Base-by-base conservation (phyloP, 2,888 invertebrate genomes). In the Macrophya annulata region DNA sequence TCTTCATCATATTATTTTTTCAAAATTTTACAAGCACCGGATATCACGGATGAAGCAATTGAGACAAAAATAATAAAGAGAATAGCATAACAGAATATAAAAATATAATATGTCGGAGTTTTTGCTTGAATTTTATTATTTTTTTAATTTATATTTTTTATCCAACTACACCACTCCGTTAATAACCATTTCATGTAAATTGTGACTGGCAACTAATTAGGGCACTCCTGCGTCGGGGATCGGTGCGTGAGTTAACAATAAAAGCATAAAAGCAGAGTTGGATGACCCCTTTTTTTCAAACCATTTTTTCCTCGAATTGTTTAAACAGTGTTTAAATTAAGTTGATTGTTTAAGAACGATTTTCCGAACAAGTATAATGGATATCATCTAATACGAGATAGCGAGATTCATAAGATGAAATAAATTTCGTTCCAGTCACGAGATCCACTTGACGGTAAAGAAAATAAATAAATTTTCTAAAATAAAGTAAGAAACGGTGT, bases 111-210 rank as follows among this genome's bases (percentile, higher is more conserved):
- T 12, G 21, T 21, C 17, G 12, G 25, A 62, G n/a, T n/a, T n/a
- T n/a, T n/a, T n/a, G n/a, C n/a, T n/a, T n/a, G n/a, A n/a, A n/a
- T n/a, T n/a, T n/a, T n/a, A n/a, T n/a, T n/a, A n/a, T n/a, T n/a
- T n/a, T n/a, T n/a, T n/a, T n/a, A n/a, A n/a, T n/a, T n/a, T n/a
- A n/a, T n/a, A n/a, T n/a, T n/a, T n/a, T n/a, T 25, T 62, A 25
- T 25, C 62, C 25, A 37, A 31, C 31, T 37, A 68, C 17, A 37
- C 15, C 68, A 68, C 37, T 37, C 68, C 68, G 68, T 68, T 68
- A 68, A 68, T 68, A 68, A 68, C 68, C 72, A 74, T 74, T 74
- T 45, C 72, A 45, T 74, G 72, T 74, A 45, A 74, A 74, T 74
- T 45, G 45, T 74, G 43, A 21, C 72, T 45, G 45, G 43, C 10